These are phyloP conservation scores for Acleris laterana DNA, from an alignment of 2,888 invertebrate genomes.

Conservation along the genomic window DNA sequence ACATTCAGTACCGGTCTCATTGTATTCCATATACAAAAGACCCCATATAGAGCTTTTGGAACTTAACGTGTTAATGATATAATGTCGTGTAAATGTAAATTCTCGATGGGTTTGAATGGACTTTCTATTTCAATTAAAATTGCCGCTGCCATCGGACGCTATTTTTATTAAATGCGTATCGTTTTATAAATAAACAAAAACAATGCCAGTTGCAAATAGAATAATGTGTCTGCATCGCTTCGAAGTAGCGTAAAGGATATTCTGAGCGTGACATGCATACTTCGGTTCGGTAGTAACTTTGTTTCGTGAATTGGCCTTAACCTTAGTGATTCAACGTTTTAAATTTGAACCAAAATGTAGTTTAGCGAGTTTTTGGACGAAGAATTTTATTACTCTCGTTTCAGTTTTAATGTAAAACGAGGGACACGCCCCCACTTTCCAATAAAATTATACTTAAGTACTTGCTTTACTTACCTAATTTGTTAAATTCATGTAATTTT, in stretches of 20 bases:
- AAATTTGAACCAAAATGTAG: not conserved
- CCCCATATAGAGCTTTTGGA: no score
- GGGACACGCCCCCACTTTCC: no score
- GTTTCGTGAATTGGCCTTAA: conserved; percentile 7
- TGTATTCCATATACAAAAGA: no score
- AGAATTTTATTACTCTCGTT: no score
- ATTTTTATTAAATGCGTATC: conserved; percentile 29
- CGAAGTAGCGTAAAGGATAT: conserved; percentile 8
- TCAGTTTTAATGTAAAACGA: no score
- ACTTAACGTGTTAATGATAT: conserved; percentile 45
- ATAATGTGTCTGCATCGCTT: conserved; percentile 28
- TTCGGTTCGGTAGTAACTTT: conserved; percentile 3
- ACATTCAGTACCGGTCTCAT: no score
- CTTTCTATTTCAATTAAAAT: conserved; percentile 69
- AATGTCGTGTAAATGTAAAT: conserved; percentile 50
- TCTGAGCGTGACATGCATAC: conserved; percentile 1
- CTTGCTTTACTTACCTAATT: not conserved
- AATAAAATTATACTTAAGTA: no score
- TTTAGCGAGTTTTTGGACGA: not conserved
- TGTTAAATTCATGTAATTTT: not conserved
- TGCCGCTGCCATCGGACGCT: conserved; percentile 44
- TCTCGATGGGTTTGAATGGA: conserved; percentile 57
- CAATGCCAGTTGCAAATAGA: conserved; percentile 30
- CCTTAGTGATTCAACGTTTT: conserved; percentile 9
- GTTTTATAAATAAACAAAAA: conserved; percentile 34